Percentiles rank a stretch among this genome's conserved stretches.
Evolutionary conservation across 1,140 invertebrate species (phyloP).

Genomic region (Drosophila funebris): DNA sequence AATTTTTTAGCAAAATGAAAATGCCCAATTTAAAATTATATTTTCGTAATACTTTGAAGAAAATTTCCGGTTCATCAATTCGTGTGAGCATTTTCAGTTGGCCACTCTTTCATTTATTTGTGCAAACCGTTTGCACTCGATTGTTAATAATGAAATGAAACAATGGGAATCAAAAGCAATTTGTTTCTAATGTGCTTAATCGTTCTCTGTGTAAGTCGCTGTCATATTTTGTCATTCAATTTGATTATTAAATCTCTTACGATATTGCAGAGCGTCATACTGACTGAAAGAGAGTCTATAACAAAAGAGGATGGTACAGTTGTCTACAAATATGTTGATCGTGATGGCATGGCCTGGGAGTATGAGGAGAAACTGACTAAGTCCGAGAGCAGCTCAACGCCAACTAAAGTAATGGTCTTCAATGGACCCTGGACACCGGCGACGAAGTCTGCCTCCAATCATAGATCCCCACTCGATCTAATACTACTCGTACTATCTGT

Average conservation of each 20-base stretch:
- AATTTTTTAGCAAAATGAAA: neutral
- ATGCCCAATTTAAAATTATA: slow-evolving; percentile 3
- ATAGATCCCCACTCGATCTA: neutral
- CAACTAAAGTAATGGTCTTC: slow-evolving; percentile 8
- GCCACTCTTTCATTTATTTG: neutral
- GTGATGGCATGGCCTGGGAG: slow-evolving; percentile 7
- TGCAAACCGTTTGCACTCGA: neutral
- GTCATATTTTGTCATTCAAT: neutral
- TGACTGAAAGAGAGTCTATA: neutral
- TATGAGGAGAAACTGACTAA: neutral
- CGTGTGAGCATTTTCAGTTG: neutral
- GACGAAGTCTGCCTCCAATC: neutral
- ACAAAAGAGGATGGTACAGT: neutral
- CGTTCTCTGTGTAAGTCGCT: neutral
- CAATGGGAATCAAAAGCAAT: neutral
- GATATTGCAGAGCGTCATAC: neutral
- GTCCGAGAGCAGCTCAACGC: neutral
- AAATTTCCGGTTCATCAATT: neutral
- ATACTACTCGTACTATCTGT: neutral
- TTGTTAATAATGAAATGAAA: neutral
- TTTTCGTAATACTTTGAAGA: neutral
- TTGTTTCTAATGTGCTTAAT: slow-evolving; percentile 1
- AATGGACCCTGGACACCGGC: slow-evolving; percentile 7
- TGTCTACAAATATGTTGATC: slow-evolving; percentile 11
- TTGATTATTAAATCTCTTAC: neutral